Evolutionary conservation across 2,113 vertebrate species (phyloP).

Genomic region (pig (Sus scrofa)): T2T-Sscrofa CM000818.6:127954001-127954500

Average conservation of each 20-base stretch:
- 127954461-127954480: constrained; percentile 87
- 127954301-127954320: constrained; percentile 65
- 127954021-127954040: constrained; percentile 91
- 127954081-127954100: constrained; percentile 89
- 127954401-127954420: constrained; percentile 85
- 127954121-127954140: constrained; percentile 85
- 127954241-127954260: constrained; percentile 32
- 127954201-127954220: constrained; percentile 59
- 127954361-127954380: constrained; percentile 84
- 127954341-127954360: constrained; percentile 83
- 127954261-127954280: neutral
- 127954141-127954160: constrained; percentile 79
- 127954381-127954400: constrained; percentile 87
- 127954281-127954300: constrained; percentile 63
- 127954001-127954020: constrained; percentile 90
- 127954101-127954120: constrained; percentile 85
- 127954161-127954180: constrained; percentile 64
- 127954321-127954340: constrained; percentile 69
- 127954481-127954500: constrained; percentile 85
- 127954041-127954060: constrained; percentile 89
- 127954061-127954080: constrained; percentile 89
- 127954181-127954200: constrained; percentile 68
- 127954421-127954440: constrained; percentile 78
- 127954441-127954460: constrained; percentile 86
- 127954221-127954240: constrained; percentile 24